These are phyloP conservation scores for Anabas testudineus DNA, from an alignment of 2,797 vertebrate species.

Conservation along the genomic window DNA sequence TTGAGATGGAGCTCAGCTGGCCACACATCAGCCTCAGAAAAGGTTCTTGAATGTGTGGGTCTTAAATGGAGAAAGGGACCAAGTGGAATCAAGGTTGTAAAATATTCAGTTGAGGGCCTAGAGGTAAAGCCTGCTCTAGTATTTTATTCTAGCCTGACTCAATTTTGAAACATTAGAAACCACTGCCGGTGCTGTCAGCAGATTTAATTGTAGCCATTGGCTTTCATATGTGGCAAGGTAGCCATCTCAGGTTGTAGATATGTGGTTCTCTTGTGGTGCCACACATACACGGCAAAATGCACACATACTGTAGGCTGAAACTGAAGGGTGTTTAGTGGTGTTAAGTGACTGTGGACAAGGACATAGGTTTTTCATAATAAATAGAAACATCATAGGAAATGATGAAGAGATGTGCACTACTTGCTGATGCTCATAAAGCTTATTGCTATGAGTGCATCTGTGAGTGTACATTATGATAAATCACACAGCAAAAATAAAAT, in stretches of 20 bases:
- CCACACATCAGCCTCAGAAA: slow-evolving; percentile 54
- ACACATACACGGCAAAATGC: background rate
- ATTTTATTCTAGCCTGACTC: slow-evolving; percentile 55
- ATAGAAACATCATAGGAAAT: background rate
- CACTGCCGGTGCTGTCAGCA: slow-evolving; percentile 53
- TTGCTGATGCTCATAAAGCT: slow-evolving; percentile 2
- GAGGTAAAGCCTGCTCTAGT: slow-evolving; percentile 47
- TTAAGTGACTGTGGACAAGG: slow-evolving; percentile 2
- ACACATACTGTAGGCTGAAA: background rate
- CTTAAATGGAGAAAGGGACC: slow-evolving; percentile 49
- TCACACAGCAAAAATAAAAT: too few relatives aligned
- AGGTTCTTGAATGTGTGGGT: slow-evolving; percentile 36
- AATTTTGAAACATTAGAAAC: slow-evolving; percentile 50
- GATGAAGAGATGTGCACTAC: background rate
- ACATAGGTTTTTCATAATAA: background rate
- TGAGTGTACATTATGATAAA: too few relatives aligned
- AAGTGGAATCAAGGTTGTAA: slow-evolving; percentile 60
- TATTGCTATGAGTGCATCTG: background rate
- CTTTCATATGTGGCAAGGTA: slow-evolving; percentile 41
- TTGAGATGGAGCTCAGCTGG: slow-evolving; percentile 43
- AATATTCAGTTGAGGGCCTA: slow-evolving; percentile 58
- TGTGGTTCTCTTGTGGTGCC: background rate
- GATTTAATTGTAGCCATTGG: slow-evolving; percentile 53
- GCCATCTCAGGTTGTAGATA: slow-evolving; percentile 18
- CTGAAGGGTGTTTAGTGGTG: background rate